Evolutionary conservation across 2,888 invertebrate genomes (phyloP).

Genomic region (Lycocerus yunnanus): DNA sequence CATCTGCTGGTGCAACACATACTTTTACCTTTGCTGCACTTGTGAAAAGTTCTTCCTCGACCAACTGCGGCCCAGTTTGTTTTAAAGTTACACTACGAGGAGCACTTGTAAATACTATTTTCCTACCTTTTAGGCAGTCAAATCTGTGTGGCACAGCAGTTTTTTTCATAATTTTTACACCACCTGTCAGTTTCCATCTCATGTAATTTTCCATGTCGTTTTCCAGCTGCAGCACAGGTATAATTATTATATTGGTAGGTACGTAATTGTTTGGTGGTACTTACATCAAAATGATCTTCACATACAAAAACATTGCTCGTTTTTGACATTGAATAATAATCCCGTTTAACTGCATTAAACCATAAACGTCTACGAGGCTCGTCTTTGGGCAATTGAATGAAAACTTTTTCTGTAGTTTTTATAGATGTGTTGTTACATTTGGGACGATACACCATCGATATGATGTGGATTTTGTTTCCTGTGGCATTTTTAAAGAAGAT

Average conservation of each 20-base stretch:
- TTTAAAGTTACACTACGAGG: too few relatives aligned
- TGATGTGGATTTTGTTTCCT: background rate
- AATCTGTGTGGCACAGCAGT: constrained; percentile 34
- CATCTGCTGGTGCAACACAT: too few relatives aligned
- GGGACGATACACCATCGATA: constrained; percentile 7
- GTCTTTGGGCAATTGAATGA: background rate
- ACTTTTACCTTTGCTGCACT: too few relatives aligned
- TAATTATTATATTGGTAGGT: too few relatives aligned
- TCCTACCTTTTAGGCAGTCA: constrained; percentile 31
- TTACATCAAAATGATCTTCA: constrained; percentile 13
- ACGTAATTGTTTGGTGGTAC: too few relatives aligned
- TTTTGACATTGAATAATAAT: background rate
- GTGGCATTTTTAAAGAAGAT: background rate
- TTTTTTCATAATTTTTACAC: constrained; percentile 27
- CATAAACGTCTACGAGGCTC: background rate
- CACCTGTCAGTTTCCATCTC: constrained; percentile 31
- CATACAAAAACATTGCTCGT: background rate
- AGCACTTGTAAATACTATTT: constrained; percentile 9
- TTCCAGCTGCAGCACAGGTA: constrained; percentile 17
- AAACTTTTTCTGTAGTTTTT: constrained; percentile 1
- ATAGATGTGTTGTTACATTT: background rate
- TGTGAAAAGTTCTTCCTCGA: too few relatives aligned
- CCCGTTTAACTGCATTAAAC: background rate
- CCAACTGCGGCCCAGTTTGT: too few relatives aligned
- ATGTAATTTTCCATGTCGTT: constrained; percentile 34